Conservation (phyloP, 2,113 vertebrate genomes). For the Cichladusa arquata region DNA sequence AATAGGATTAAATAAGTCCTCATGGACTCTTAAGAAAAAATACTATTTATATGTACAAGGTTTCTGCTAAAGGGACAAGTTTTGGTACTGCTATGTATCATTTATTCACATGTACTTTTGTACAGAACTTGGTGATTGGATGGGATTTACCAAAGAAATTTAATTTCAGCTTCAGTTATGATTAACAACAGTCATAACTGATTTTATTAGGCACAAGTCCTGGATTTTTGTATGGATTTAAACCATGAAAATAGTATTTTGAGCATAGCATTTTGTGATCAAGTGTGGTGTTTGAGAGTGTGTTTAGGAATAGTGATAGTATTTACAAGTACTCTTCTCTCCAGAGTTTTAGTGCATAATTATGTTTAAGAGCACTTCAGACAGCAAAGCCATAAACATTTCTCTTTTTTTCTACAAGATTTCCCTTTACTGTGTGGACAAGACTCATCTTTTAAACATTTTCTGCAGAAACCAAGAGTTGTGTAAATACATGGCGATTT, state of each 20-base stretch:
- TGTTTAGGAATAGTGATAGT: background rate
- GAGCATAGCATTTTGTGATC: background rate
- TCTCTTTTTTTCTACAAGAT: background rate
- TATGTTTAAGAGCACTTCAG: background rate
- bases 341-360: background rate
- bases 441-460: background rate
- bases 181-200: background rate
- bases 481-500: background rate
- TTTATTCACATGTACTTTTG: background rate
- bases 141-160: background rate
- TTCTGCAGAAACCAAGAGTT: background rate
- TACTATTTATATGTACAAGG: background rate
- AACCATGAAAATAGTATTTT: background rate
- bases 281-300: background rate
- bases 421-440: background rate
- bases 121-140: background rate
- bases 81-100: background rate
- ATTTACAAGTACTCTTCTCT: background rate
- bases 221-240: background rate
- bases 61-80: background rate
- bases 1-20: background rate
- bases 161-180: background rate
- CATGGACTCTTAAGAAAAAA: background rate
- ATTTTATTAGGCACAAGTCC: background rate
- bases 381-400: background rate